Percentiles rank a stretch among this genome's conserved stretches.
These are phyloP conservation scores for Solenopsis invicta DNA, from an alignment of 1,140 invertebrate species.

Conservation along the genomic window DNA sequence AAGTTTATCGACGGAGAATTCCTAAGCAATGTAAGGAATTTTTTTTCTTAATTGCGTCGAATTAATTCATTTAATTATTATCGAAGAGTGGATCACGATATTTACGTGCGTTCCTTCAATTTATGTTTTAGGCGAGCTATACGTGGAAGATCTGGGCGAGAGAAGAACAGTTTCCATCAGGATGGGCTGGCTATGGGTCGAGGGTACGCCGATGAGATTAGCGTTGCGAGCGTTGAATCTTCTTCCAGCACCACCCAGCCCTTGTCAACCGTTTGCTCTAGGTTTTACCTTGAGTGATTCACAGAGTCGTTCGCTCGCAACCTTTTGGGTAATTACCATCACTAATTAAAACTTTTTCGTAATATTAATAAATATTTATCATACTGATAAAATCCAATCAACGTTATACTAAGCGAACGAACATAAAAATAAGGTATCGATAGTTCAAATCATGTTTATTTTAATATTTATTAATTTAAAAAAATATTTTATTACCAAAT, in stretches of 20 bases:
- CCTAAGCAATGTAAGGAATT: too few species aligned
- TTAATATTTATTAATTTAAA: too few species aligned
- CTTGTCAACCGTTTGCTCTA: slow-evolving; percentile 83
- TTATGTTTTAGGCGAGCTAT: slow-evolving; percentile 86
- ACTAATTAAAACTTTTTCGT: neutral
- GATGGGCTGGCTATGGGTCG: slow-evolving; percentile 86
- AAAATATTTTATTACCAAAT: too few species aligned
- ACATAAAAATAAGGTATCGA: too few species aligned
- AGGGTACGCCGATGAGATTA: slow-evolving; percentile 84
- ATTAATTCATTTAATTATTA: slow-evolving; percentile 31
- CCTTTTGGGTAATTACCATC: slow-evolving; percentile 84
- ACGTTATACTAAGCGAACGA: too few species aligned
- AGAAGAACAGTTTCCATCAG: slow-evolving; percentile 84
- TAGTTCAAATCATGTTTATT: too few species aligned
- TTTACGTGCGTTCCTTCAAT: slow-evolving; percentile 32
- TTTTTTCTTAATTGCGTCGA: slow-evolving; percentile 17
- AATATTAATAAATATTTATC: too few species aligned
- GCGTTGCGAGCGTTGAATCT: slow-evolving; percentile 87
- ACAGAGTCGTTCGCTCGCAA: slow-evolving; percentile 81
- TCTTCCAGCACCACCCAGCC: slow-evolving; percentile 83
- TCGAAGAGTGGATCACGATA: neutral
- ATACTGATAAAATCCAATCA: too few species aligned
- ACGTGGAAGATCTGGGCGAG: slow-evolving; percentile 85
- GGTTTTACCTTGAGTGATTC: slow-evolving; percentile 85
- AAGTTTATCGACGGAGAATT: slow-evolving; percentile 42